Evolutionary conservation across 2,113 vertebrate species (phyloP).

Genomic region (Catharus bicknelli): DNA sequence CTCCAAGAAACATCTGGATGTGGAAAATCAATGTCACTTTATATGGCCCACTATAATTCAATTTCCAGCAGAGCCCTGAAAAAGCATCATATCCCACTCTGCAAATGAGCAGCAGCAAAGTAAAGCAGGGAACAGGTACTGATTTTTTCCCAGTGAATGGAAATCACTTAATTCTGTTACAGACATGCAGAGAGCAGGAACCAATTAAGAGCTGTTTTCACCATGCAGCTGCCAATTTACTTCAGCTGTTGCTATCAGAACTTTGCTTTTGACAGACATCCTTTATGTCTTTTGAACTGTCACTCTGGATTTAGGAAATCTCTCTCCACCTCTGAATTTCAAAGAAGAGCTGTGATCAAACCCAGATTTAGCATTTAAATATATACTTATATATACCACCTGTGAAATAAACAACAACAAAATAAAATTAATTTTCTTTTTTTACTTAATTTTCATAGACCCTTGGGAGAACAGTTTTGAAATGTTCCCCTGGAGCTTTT

Average conservation of each 20-base stretch:
- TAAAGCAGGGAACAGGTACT: background rate
- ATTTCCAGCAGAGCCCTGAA: background rate
- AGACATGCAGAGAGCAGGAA: background rate
- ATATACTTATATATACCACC: background rate
- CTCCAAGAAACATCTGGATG: background rate
- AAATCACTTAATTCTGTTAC: background rate
- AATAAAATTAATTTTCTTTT: background rate
- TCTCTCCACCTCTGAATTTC: background rate
- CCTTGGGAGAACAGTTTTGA: background rate
- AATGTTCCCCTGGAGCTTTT: background rate
- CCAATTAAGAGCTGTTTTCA: background rate
- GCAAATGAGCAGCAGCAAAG: background rate
- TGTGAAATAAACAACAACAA: background rate
- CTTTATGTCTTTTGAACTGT: background rate
- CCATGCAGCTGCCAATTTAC: background rate
- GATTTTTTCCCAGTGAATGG: background rate
- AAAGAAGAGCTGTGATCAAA: slow-evolving; percentile 5
- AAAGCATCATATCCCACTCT: background rate
- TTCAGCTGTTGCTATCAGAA: background rate
- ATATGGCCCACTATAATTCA: background rate
- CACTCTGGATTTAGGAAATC: background rate
- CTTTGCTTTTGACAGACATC: background rate
- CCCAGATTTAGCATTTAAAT: background rate
- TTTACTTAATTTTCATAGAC: background rate
- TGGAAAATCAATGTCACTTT: background rate